Conservation (phyloP, 2,113 vertebrate species). For the Erythrocebus patas region DNA sequence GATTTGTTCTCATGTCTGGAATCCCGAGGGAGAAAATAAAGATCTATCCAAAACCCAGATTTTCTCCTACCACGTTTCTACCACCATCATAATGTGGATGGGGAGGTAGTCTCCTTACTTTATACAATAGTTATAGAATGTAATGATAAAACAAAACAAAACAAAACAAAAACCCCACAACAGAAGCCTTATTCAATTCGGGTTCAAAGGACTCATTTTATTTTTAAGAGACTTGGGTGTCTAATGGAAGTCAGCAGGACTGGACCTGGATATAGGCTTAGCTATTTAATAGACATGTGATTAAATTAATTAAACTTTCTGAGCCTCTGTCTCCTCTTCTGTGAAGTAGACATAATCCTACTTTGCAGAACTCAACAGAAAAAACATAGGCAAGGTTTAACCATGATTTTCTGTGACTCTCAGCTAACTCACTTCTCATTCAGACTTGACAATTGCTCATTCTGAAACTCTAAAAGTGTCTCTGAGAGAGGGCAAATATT, state of each 20-base stretch:
- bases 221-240: neutral
- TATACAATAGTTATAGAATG: neutral
- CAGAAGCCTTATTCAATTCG: neutral
- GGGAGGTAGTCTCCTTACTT: neutral
- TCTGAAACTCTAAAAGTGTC: neutral
- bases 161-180: neutral
- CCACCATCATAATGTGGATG: too few relatives aligned
- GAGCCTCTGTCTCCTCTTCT: neutral
- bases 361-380: neutral
- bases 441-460: neutral
- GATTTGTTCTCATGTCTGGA: neutral
- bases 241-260: neutral
- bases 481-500: slow-evolving; percentile 6
- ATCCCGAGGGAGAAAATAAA: neutral
- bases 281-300: neutral
- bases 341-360: neutral
- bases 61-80: neutral
- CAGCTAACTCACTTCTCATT: slow-evolving; percentile 24
- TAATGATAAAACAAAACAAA: neutral
- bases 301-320: neutral
- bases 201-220: neutral
- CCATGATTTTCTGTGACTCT: neutral
- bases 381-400: neutral
- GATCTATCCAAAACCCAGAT: neutral
- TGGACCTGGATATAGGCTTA: neutral